Evolutionary conservation across 2,888 invertebrate species (phyloP), one percentile per base, ranked within the genome.

Genomic region (Limnephilus auricula): DNA sequence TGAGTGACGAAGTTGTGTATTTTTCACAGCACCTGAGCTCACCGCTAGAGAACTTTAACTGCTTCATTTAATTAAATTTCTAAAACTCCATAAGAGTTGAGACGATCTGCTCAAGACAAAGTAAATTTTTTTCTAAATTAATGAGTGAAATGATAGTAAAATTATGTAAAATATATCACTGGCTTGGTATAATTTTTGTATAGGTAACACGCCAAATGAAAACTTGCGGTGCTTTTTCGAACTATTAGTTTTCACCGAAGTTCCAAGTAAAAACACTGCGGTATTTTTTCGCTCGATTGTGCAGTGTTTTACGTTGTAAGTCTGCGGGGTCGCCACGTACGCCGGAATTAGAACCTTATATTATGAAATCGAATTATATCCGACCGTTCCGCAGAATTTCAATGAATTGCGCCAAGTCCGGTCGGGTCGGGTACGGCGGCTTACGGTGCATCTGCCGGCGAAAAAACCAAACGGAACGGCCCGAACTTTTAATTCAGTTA

Each of bases 361-460:
- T 92, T 92, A 92, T 91, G 90, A 92, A 93, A 93, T 93, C 93
- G 93, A 93, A 93, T 93, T 93, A 93, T 91, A 90, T 91, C 65
- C 92, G 89, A 80, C 87, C 45, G 86, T 84, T 79, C 88, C 45
- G 40, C 50, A 85, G 92, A 92, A 92, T 92, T 91, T 92, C 90
- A 92, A 91, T 92, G 92, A 89, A 91, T 86, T 84, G 91, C 92
- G 78, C 87, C 84, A 87, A 92, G 80, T 80, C 5, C 25, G 25
- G 65, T 65, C 65, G 9, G 65, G 89, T 89, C 91, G 91, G 37
- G 89, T 86, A 45, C 65, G 15, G 15, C 45, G 37, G 65, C 40
- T 37, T 79, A 0, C 6, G 87, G 87, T 78, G 87, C 87, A 88
- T 78, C 87, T 13, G 25, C 4, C 78, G 32, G 65, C n/a, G 37